These are phyloP conservation scores for Zaprionus vittiger DNA, from an alignment of 1,140 invertebrate genomes.

Conservation along the genomic window DNA sequence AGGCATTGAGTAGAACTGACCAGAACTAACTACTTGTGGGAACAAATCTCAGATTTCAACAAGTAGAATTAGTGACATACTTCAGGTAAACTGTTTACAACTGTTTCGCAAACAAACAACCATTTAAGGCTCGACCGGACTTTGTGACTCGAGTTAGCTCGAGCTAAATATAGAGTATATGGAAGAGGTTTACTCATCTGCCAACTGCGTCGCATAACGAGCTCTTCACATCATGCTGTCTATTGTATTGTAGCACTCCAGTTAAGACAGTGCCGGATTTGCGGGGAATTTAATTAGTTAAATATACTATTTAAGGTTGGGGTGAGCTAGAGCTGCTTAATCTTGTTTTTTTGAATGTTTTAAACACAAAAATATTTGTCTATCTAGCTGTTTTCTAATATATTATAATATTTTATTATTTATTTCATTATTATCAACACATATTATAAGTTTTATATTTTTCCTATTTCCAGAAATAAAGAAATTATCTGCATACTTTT, in stretches of 20 bases:
- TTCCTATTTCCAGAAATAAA: neutral
- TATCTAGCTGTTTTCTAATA: no score
- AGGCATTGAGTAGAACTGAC: neutral
- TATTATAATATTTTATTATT: no score
- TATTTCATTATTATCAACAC: no score
- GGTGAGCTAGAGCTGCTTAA: no score
- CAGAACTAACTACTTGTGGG: neutral
- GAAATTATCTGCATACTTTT: neutral
- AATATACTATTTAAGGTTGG: no score
- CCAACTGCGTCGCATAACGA: slow-evolving; percentile 7
- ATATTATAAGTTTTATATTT: no score
- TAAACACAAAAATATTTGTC: no score
- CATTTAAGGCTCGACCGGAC: neutral
- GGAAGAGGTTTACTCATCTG: slow-evolving; percentile 13
- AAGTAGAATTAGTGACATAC: slow-evolving; percentile 4
- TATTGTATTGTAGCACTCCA: neutral
- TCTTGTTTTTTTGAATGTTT: no score
- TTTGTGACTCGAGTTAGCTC: neutral
- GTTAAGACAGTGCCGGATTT: neutral
- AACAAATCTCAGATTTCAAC: neutral
- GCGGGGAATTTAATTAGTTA: no score
- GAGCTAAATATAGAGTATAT: slow-evolving; percentile 1
- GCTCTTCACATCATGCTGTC: neutral
- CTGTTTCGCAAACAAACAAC: slow-evolving; percentile 8
- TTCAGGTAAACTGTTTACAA: slow-evolving; percentile 17